Conservation (phyloP, 1,140 invertebrate species). For the Temnothorax nylanderi region DNA sequence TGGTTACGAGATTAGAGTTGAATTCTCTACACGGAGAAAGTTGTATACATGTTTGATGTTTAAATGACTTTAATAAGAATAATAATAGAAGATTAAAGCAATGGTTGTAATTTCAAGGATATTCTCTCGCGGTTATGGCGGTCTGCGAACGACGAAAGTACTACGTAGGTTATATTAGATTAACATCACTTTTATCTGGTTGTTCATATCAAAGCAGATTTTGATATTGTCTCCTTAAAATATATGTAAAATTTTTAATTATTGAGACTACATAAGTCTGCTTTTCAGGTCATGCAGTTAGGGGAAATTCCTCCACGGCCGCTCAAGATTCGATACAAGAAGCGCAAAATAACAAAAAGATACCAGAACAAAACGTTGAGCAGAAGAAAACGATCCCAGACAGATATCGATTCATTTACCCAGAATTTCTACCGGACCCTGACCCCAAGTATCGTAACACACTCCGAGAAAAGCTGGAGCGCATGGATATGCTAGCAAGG, state of each 20-base stretch:
- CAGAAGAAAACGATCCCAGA: neutral
- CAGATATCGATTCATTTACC: slow-evolving; percentile 91
- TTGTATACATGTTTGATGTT: neutral
- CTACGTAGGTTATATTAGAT: slow-evolving; percentile 25
- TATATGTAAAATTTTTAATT: neutral
- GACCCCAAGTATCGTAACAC: slow-evolving; percentile 91
- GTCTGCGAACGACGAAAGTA: slow-evolving; percentile 10
- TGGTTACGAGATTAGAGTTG: too few species aligned
- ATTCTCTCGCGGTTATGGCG: slow-evolving; percentile 12
- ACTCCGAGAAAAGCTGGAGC: slow-evolving; percentile 95
- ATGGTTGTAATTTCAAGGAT: slow-evolving; percentile 41
- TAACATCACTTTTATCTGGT: neutral
- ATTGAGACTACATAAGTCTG: neutral
- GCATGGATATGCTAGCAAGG: slow-evolving; percentile 96
- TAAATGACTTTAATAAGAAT: neutral
- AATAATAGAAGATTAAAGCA: slow-evolving; percentile 20
- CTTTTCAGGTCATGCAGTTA: slow-evolving; percentile 9
- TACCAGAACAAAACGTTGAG: neutral
- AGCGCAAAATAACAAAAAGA: neutral
- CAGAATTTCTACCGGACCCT: slow-evolving; percentile 97
- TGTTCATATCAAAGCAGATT: neutral
- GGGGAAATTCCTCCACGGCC: neutral
- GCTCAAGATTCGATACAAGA: neutral
- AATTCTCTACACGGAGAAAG: neutral
- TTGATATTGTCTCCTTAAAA: neutral